A percentile compares a stretch with the other conserved stretches of the same genome.
Evolutionary conservation across 2,113 vertebrate genomes (phyloP).

Genomic region (Ploceus nigricollis): DNA sequence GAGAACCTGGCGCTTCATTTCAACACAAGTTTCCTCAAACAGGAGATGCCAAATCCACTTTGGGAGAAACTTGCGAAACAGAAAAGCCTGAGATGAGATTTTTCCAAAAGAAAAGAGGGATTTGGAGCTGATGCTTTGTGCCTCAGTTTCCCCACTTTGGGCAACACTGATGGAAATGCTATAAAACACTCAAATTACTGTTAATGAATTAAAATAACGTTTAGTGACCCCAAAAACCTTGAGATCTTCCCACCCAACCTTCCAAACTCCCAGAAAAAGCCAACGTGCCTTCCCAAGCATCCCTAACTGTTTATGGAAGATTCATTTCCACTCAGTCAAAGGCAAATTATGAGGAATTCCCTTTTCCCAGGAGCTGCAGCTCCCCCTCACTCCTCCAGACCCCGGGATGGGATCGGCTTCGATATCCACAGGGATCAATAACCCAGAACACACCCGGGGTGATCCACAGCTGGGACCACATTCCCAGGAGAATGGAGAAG

Average conservation of each 20-base stretch:
- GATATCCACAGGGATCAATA: accelerated
- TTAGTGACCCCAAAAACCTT: background rate
- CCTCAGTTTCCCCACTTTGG: background rate
- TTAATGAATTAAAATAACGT: too few species aligned
- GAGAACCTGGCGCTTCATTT: accelerated
- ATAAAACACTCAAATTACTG: too few species aligned
- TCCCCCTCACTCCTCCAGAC: background rate
- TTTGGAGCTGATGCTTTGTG: background rate
- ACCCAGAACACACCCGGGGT: background rate
- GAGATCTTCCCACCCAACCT: background rate
- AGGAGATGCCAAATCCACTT: background rate
- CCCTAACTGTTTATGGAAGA: background rate
- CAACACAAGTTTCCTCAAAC: background rate
- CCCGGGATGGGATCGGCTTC: accelerated
- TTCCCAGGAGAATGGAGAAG: background rate
- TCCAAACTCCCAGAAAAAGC: background rate
- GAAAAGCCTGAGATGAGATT: background rate
- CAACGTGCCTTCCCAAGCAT: background rate
- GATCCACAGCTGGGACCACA: accelerated
- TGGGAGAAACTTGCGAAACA: background rate
- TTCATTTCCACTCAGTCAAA: background rate
- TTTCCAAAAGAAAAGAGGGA: background rate
- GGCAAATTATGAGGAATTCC: background rate
- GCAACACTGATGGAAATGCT: background rate
- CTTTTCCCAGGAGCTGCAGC: background rate